Evolutionary conservation across 2,888 invertebrate genomes (phyloP), one percentile per base, ranked within the genome.

Genomic region (Tineola bisselliella): DNA sequence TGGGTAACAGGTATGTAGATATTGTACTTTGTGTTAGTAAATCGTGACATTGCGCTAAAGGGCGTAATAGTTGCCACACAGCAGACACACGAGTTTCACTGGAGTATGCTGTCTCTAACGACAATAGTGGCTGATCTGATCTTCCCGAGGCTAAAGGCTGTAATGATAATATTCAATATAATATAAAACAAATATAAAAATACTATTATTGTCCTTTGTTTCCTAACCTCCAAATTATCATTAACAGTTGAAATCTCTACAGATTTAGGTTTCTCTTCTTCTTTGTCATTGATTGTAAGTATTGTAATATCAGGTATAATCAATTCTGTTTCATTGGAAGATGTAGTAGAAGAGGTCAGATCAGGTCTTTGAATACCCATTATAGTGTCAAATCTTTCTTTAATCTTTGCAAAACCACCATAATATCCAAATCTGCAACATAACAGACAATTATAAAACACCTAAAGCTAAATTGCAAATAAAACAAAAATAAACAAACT

Each of bases 11-110:
- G 84, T 95, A 98, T 77, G 95, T 95, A 74, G 94, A 92, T 73
- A 98, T 94, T 57, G 97, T 96, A 70, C 93, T 91, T 63, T 94
- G 91, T 48, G 97, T 97, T 65, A 98, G 88, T 65, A 96, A 90
- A 77, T 98, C 98, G 74, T 94, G 94, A 77, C 97, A 97, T 63
- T 94, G 90, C 44, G 97, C 98, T 76, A 98, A 95, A 10, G 98
- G 98, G 70, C 95, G 91, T 65, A 98, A 87, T 64, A 98, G 88
- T 64, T 86, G 87, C 88, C 88, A 88, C 19, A 87, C 87, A 0
- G 84, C 76, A 8, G 81, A 76, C 18, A 87, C 83, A 2, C 86
- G 75, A 1, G 82, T 78, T 66, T 84, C 84, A 1, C 83, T 82
- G 44, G 69, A 78, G 54, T 73, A 74, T 0, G 79, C 79, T 67